Evolutionary conservation across 2,797 vertebrate species (phyloP).

Genomic region (Hydrocynus forskahlii): DNA sequence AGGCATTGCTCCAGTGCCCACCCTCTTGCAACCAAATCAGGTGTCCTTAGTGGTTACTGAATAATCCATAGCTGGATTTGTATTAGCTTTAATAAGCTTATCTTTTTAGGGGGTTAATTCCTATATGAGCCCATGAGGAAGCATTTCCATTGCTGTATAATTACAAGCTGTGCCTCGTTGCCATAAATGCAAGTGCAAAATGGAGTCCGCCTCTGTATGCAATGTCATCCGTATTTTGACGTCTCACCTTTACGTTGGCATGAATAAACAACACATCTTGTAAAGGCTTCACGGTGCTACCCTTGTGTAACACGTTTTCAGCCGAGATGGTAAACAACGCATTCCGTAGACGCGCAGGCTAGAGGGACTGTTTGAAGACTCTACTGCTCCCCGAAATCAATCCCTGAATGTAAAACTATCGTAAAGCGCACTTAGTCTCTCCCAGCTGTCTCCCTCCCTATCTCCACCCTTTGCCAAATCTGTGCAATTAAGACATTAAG

Average conservation of each 20-base stretch:
- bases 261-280: not conserved
- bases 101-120: not conserved
- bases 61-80: not conserved
- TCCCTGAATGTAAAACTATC: constrained; percentile 17
- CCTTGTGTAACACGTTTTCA: constrained; percentile 16
- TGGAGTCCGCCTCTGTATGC: not conserved
- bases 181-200: not conserved
- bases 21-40: not conserved
- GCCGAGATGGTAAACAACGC: not conserved
- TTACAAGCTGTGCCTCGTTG: constrained; percentile 9
- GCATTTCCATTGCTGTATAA: not conserved
- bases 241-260: not conserved
- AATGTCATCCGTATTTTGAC: not conserved
- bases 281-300: not conserved
- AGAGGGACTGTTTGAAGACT: not conserved
- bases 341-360: not conserved
- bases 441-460: constrained; percentile 5
- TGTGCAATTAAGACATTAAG: constrained; percentile 55
- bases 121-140: not conserved
- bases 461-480: constrained; percentile 38
- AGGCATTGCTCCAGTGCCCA: not conserved
- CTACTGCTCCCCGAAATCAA: constrained; percentile 1
- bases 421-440: constrained; percentile 3
- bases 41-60: not conserved
- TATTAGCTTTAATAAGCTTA: not conserved